Conservation (phyloP, 2,797 vertebrate genomes). For the Clarias pachynema region DNA sequence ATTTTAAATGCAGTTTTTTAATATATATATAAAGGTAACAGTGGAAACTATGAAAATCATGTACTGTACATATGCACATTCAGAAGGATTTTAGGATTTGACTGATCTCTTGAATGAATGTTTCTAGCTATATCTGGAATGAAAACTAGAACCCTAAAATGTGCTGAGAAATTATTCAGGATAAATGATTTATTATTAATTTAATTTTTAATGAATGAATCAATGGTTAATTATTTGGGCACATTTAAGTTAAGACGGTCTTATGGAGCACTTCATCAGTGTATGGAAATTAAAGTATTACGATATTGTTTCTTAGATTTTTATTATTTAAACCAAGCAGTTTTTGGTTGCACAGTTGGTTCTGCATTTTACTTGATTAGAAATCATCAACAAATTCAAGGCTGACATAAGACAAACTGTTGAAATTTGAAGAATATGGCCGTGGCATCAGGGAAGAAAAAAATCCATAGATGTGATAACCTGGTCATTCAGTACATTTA, state of each 20-base stretch:
- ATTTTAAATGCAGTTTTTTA: not conserved
- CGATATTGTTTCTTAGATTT: not conserved
- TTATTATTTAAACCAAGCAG: conserved; percentile 2
- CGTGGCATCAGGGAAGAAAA: too few species aligned
- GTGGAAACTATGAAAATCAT: not conserved
- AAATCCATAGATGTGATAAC: too few species aligned
- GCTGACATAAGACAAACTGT: not conserved
- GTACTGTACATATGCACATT: not conserved
- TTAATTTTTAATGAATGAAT: too few species aligned
- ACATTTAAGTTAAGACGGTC: not conserved
- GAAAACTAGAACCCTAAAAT: not conserved
- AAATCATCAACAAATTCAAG: not conserved
- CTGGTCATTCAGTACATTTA: too few species aligned
- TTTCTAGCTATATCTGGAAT: conserved; percentile 3
- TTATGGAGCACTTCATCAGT: not conserved
- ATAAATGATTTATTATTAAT: not conserved
- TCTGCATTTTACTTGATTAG: conserved; percentile 22
- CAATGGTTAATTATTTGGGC: not conserved
- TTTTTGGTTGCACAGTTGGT: not conserved
- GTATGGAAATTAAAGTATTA: not conserved
- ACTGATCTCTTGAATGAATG: conserved; percentile 2
- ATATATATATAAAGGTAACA: not conserved
- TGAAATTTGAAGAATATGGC: not conserved
- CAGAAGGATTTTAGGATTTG: not conserved
- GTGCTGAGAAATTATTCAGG: not conserved